Conservation (phyloP, 1,140 invertebrate genomes). For the Cardiocondyla obscurior region DNA sequence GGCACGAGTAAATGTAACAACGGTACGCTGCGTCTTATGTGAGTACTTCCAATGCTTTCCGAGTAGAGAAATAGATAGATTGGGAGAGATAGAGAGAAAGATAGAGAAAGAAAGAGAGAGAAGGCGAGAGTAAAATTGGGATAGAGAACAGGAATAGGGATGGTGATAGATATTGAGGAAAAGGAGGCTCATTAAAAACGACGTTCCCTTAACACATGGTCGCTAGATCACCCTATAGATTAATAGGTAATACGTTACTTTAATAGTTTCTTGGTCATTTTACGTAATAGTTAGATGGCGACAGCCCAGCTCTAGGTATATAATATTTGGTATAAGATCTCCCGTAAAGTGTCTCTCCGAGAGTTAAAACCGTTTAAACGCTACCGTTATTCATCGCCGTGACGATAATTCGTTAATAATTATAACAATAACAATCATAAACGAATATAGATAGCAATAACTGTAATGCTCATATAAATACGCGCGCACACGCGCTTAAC, state of each 20-base stretch:
- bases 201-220: slow-evolving; percentile 63
- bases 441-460: slow-evolving; percentile 67
- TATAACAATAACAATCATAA: slow-evolving; percentile 69
- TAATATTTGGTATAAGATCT: slow-evolving; percentile 67
- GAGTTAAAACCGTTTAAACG: slow-evolving; percentile 74
- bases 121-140: too few relatives aligned
- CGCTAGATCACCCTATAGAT: slow-evolving; percentile 74
- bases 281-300: slow-evolving; percentile 74
- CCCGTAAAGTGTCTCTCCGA: slow-evolving; percentile 67
- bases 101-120: too few relatives aligned
- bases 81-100: slow-evolving; percentile 13
- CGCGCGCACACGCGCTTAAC: slow-evolving; percentile 14
- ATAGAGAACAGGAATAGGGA: background rate
- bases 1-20: slow-evolving; percentile 12
- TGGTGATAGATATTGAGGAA: slow-evolving; percentile 8
- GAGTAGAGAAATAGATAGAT: slow-evolving; percentile 17
- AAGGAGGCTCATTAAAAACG: slow-evolving; percentile 64
- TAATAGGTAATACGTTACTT: slow-evolving; percentile 72
- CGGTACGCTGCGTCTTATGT: slow-evolving; percentile 49
- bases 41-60: slow-evolving; percentile 47
- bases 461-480: slow-evolving; percentile 66
- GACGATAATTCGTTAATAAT: slow-evolving; percentile 64
- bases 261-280: slow-evolving; percentile 76
- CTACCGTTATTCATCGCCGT: slow-evolving; percentile 66
- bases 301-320: slow-evolving; percentile 69